These are phyloP conservation scores for Urocitellus parryii DNA, from an alignment of 2,113 vertebrate genomes.

Conservation along the genomic window DNA sequence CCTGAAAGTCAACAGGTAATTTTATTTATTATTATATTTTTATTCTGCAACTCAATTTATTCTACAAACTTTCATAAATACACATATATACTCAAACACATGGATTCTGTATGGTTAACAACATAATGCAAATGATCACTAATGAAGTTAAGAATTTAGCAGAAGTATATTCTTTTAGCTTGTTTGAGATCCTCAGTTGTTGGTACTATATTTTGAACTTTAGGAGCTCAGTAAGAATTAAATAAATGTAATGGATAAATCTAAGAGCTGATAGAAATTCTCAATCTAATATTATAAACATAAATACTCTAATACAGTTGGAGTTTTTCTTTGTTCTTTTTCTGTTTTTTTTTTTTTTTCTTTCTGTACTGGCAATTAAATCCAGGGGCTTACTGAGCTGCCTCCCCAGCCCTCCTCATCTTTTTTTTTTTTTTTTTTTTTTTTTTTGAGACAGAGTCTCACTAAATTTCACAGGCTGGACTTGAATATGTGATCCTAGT, in stretches of 20 bases:
- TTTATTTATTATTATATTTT: background rate
- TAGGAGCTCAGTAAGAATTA: background rate
- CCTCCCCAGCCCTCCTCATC: too few species aligned
- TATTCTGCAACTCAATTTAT: too few species aligned
- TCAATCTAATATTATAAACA: background rate
- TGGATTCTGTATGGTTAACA: background rate
- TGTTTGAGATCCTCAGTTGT: background rate
- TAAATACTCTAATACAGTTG: background rate
- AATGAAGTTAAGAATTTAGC: background rate
- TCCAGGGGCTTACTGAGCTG: too few species aligned
- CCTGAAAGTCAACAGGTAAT: background rate
- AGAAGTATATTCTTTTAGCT: background rate
- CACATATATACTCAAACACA: too few species aligned
- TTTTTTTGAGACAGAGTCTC: too few species aligned
- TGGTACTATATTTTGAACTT: background rate
- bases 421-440: too few species aligned
- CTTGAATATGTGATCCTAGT: too few species aligned
- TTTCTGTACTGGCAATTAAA: too few species aligned
- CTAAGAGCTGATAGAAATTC: background rate
- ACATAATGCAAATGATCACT: background rate
- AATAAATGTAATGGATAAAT: background rate
- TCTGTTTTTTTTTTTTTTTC: too few species aligned
- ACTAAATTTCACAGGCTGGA: too few species aligned
- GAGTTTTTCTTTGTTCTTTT: too few species aligned
- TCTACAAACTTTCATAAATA: too few species aligned